phyloP scores from a whole-genome alignment of 1,140 invertebrate genomes.

The Drosophila mayri region DNA sequence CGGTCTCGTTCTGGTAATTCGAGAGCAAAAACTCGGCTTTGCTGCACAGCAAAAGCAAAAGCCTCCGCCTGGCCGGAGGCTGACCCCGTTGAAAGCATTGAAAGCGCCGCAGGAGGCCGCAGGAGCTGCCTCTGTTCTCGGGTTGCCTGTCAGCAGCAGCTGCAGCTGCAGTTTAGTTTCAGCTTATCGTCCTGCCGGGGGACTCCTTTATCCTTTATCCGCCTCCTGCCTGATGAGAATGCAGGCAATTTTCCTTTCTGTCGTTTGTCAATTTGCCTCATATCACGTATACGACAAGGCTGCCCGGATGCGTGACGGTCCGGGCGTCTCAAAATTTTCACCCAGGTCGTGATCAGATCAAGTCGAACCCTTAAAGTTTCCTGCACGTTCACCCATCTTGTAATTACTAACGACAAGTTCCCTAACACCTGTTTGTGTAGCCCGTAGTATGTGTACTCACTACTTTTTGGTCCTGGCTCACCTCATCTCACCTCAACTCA shows the following conservation, averaged over 20 bases:
- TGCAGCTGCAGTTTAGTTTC: constrained; percentile 30
- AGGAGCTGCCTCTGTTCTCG: constrained; percentile 32
- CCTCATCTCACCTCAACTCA: constrained; percentile 6
- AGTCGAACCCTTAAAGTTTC: constrained; percentile 29
- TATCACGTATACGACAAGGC: constrained; percentile 60
- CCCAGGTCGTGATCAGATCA: constrained; percentile 41
- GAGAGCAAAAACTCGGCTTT: constrained; percentile 40
- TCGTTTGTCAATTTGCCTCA: constrained; percentile 51
- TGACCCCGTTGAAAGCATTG: constrained; percentile 52
- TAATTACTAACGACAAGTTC: constrained; percentile 37
- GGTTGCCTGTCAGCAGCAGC: constrained; percentile 52
- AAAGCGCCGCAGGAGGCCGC: constrained; percentile 57
- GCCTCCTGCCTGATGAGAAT: constrained; percentile 27
- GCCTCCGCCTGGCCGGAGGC: constrained; percentile 17
- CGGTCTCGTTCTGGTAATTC: constrained; percentile 52
- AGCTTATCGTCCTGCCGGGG: constrained; percentile 51
- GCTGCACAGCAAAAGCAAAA: constrained; percentile 7
- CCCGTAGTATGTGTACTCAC: constrained; percentile 6
- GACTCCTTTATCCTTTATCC: constrained; percentile 30
- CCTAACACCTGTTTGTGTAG: constrained; percentile 6
- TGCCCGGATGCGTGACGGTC: constrained; percentile 26
- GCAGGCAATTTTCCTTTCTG: constrained; percentile 59
- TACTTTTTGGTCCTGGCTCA: constrained; percentile 1
- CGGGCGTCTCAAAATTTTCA: constrained; percentile 14
- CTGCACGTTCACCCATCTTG: constrained; percentile 30